These are phyloP conservation scores for Phaonia tiefii DNA, from an alignment of 2,888 invertebrate species.

Conservation along the genomic window DNA sequence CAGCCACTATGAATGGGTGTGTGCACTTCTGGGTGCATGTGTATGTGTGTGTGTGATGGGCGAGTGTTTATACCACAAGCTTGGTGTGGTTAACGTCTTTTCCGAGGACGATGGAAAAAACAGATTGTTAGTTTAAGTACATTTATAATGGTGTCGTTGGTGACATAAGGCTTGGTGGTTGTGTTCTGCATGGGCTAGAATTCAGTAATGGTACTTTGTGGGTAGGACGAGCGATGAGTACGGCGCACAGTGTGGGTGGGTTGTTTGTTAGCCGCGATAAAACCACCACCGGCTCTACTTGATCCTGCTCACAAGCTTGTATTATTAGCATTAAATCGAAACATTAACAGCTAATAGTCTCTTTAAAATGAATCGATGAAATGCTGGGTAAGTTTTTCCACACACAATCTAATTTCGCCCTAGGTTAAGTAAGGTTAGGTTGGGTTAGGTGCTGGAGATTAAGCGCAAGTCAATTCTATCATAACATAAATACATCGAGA, in stretches of 20 bases:
- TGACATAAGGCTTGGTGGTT: slow-evolving; percentile 61
- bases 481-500: too few species aligned
- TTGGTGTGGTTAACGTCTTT: slow-evolving; percentile 61
- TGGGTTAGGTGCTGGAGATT: too few species aligned
- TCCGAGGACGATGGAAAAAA: slow-evolving; percentile 25
- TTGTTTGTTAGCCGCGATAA: slow-evolving; percentile 12
- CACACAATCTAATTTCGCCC: too few species aligned
- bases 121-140: slow-evolving; percentile 62
- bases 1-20: too few species aligned
- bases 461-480: too few species aligned
- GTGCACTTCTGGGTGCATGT: slow-evolving; percentile 32
- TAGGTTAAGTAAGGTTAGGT: too few species aligned
- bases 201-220: slow-evolving; percentile 27
- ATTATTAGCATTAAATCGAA: neutral
- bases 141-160: slow-evolving; percentile 58
- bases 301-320: neutral
- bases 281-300: slow-evolving; percentile 43
- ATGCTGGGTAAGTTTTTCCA: too few species aligned
- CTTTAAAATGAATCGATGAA: too few species aligned
- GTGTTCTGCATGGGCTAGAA: slow-evolving; percentile 21
- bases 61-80: slow-evolving; percentile 60
- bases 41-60: slow-evolving; percentile 47
- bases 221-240: slow-evolving; percentile 1
- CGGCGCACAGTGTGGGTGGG: slow-evolving; percentile 23
- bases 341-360: neutral